Percentiles rank a stretch among this genome's conserved stretches.
Evolutionary conservation across 1,140 invertebrate genomes (phyloP).

Genomic region (Aphaenogaster floridana): DNA sequence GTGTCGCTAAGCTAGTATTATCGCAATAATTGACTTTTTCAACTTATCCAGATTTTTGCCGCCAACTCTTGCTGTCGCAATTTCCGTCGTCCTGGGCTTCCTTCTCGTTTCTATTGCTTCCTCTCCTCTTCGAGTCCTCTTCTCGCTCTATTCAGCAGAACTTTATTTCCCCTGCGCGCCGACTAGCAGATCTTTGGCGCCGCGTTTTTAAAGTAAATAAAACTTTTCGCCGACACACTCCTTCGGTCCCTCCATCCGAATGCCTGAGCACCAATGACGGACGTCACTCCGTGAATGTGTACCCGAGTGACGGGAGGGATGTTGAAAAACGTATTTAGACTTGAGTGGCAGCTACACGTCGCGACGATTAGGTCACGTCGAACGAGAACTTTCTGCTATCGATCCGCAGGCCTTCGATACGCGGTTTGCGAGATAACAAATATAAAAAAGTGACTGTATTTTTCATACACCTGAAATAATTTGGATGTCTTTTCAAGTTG

Average conservation of each 20-base stretch:
- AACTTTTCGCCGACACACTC: slow-evolving; percentile 66
- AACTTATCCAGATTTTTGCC: slow-evolving; percentile 66
- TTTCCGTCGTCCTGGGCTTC: slow-evolving; percentile 7
- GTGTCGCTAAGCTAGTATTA: slow-evolving; percentile 38
- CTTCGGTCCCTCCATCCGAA: slow-evolving; percentile 61
- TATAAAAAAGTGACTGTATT: neutral
- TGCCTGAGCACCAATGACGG: slow-evolving; percentile 66
- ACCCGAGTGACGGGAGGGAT: slow-evolving; percentile 42
- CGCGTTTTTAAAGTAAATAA: slow-evolving; percentile 77
- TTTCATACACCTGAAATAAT: neutral
- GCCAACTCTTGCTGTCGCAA: slow-evolving; percentile 22
- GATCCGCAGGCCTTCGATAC: neutral
- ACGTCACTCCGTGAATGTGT: slow-evolving; percentile 57
- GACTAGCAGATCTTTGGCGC: slow-evolving; percentile 72
- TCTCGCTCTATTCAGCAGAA: slow-evolving; percentile 59
- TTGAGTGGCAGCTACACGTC: slow-evolving; percentile 50
- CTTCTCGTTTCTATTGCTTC: slow-evolving; percentile 44
- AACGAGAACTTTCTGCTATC: slow-evolving; percentile 46
- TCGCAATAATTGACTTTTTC: slow-evolving; percentile 73
- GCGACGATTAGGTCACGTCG: slow-evolving; percentile 48
- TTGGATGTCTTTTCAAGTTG: neutral
- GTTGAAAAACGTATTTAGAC: slow-evolving; percentile 62
- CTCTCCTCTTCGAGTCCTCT: slow-evolving; percentile 4
- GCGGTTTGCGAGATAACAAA: neutral
- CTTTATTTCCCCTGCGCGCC: slow-evolving; percentile 70